phyloP scores from a whole-genome alignment of 2,888 invertebrate species.

The Sminthurinus aureus region DNA sequence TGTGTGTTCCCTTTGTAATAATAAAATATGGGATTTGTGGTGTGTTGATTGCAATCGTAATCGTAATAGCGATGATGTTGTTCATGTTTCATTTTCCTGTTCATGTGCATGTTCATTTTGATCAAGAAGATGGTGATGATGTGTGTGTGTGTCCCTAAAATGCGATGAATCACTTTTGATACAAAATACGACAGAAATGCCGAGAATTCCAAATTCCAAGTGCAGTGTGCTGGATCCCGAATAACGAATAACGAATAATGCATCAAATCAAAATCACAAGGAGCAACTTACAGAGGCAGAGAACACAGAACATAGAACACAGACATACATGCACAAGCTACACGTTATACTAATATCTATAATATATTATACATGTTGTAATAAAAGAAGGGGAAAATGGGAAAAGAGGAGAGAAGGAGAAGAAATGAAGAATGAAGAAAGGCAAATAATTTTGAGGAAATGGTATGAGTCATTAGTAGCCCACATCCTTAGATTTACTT shows the following conservation, averaged over 20 bases:
- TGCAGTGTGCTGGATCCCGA: too few relatives aligned
- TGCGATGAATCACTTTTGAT: constrained; percentile 34
- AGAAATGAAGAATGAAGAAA: constrained; percentile 30
- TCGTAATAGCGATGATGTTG: not conserved
- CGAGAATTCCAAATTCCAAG: too few relatives aligned
- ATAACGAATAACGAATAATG: too few relatives aligned
- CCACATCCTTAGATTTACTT: constrained; percentile 50
- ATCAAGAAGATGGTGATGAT: not conserved
- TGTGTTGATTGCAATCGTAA: not conserved
- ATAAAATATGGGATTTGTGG: not conserved
- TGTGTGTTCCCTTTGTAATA: too few relatives aligned
- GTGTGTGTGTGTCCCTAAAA: constrained; percentile 33
- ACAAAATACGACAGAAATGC: too few relatives aligned
- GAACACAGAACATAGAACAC: not conserved
- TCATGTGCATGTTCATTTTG: constrained; percentile 1
- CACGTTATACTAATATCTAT: too few relatives aligned
- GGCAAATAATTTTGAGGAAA: constrained; percentile 44
- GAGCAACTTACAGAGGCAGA: too few relatives aligned
- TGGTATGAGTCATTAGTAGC: constrained; percentile 54
- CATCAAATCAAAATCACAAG: too few relatives aligned
- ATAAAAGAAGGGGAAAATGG: too few relatives aligned
- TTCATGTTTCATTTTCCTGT: not conserved
- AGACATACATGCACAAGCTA: not conserved
- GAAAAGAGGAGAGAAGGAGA: not conserved
- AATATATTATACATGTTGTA: too few relatives aligned